phyloP scores from a whole-genome alignment of 2,797 vertebrate species.

The Anas bahamensis region DNA sequence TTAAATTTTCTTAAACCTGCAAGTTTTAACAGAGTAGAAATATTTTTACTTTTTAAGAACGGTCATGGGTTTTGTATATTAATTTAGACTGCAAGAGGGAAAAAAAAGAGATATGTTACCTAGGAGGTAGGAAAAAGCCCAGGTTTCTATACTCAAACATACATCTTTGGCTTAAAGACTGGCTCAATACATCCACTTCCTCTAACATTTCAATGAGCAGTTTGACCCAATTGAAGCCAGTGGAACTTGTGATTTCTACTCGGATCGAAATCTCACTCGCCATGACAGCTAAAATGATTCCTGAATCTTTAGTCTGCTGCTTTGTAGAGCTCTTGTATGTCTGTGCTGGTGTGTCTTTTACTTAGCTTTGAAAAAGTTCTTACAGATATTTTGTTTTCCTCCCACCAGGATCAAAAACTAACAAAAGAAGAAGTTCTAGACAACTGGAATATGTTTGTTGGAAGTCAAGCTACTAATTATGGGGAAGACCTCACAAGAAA shows the following conservation, averaged over 20 bases:
- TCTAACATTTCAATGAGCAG: background rate
- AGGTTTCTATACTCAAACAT: background rate
- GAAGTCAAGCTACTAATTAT: constrained; percentile 98
- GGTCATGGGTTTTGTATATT: background rate
- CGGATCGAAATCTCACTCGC: background rate
- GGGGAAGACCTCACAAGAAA: constrained; percentile 96
- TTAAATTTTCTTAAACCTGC: background rate
- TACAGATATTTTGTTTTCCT: background rate
- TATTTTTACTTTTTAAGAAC: background rate
- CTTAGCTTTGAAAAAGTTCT: background rate
- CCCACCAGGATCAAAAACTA: constrained; percentile 88
- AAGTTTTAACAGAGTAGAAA: background rate
- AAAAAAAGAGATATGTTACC: background rate
- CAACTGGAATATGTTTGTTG: constrained; percentile 99
- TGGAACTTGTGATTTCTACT: background rate
- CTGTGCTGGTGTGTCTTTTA: background rate
- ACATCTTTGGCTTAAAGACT: background rate
- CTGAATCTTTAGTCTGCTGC: background rate
- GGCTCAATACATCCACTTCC: background rate
- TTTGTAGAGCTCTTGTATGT: background rate
- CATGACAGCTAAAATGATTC: background rate
- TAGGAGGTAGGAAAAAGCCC: background rate
- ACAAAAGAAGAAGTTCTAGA: constrained; percentile 95
- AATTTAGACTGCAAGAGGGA: background rate
- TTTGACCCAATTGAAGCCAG: background rate